A percentile compares a stretch with the other conserved stretches of the same genome.
These are phyloP conservation scores for Pipistrellus nathusii DNA, from an alignment of 2,797 vertebrate species.

Conservation along the genomic window DNA sequence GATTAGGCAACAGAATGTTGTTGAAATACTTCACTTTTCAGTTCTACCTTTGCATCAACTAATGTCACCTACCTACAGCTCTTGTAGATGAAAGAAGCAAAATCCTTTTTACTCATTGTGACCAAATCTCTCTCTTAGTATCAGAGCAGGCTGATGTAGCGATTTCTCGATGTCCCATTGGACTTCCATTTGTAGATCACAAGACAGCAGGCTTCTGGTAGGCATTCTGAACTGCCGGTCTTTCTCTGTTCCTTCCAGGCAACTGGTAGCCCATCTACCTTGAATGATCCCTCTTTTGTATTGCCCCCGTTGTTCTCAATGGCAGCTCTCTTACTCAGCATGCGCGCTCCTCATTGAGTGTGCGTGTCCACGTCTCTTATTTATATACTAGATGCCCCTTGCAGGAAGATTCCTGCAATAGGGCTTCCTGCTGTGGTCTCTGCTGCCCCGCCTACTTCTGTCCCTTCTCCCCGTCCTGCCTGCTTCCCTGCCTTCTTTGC, in stretches of 20 bases:
- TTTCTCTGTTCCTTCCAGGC: background rate
- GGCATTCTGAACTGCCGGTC: background rate
- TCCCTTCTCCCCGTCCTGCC: too few relatives aligned
- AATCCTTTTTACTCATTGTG: background rate
- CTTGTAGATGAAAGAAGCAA: slow-evolving; percentile 8
- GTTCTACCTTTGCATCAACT: background rate
- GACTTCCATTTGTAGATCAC: background rate
- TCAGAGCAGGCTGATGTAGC: background rate
- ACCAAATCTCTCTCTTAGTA: background rate
- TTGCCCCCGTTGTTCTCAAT: background rate
- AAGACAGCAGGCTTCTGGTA: background rate
- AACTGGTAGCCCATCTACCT: background rate
- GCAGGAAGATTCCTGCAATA: too few relatives aligned
- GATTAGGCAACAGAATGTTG: background rate
- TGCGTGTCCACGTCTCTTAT: background rate
- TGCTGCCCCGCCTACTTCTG: too few relatives aligned
- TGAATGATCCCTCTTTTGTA: background rate
- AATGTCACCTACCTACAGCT: background rate
- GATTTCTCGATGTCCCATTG: background rate
- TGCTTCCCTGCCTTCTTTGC: too few relatives aligned
- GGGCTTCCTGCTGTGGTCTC: too few relatives aligned
- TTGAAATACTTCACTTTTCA: background rate
- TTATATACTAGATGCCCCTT: background rate
- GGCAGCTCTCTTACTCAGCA: background rate
- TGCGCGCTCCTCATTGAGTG: background rate